phyloP scores from a whole-genome alignment of 2,888 invertebrate genomes.

The Nineta flava region DNA sequence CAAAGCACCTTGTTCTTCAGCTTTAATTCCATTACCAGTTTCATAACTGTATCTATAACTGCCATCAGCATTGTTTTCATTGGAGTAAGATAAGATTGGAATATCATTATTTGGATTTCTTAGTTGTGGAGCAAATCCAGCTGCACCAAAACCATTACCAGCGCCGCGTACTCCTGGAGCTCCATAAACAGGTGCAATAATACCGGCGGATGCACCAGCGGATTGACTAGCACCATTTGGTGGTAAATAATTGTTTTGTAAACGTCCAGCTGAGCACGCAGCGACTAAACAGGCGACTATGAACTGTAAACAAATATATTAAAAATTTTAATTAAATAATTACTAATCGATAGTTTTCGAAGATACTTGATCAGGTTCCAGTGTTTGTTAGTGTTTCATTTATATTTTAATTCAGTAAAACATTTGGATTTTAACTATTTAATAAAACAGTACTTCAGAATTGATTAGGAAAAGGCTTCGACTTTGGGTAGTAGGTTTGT shows the following conservation, averaged over 20 bases:
- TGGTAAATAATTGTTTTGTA: conserved; percentile 6
- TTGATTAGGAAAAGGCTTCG: too few relatives aligned
- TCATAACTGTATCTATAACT: conserved; percentile 45
- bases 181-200: conserved; percentile 1
- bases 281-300: not conserved
- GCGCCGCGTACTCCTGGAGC: not conserved
- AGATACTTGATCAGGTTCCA: too few relatives aligned
- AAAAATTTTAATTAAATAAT: too few relatives aligned
- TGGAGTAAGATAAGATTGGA: conserved; percentile 25
- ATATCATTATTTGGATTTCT: conserved; percentile 15
- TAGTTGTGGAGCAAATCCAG: conserved; percentile 1
- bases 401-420: too few relatives aligned
- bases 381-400: too few relatives aligned
- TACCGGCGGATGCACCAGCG: conserved; percentile 1
- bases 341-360: too few relatives aligned
- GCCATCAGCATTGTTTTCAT: conserved; percentile 30
- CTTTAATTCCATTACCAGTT: conserved; percentile 59
- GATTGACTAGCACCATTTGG: conserved; percentile 1
- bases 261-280: conserved; percentile 1
- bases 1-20: conserved; percentile 55
- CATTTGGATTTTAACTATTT: too few relatives aligned
- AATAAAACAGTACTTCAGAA: too few relatives aligned
- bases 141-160: conserved; percentile 2
- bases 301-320: conserved; percentile 1
- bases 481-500: too few relatives aligned